These are phyloP conservation scores for Knipowitschia caucasica DNA, from an alignment of 2,797 vertebrate genomes.

Conservation along the genomic window DNA sequence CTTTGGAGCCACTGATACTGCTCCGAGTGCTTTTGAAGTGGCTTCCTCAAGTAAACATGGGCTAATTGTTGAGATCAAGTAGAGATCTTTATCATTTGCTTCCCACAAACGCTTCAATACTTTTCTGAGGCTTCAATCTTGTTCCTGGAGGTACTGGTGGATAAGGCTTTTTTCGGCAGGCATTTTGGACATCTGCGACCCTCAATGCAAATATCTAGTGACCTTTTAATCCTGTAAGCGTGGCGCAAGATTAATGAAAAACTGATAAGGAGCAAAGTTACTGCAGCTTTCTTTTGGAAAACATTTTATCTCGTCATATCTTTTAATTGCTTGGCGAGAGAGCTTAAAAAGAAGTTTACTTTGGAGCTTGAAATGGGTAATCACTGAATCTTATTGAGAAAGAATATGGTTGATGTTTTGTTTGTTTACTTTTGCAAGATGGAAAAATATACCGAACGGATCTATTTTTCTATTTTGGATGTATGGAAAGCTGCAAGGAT, in stretches of 20 bases:
- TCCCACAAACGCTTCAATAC: constrained; percentile 70
- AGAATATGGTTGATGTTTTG: background rate
- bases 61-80: constrained; percentile 87
- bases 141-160: constrained; percentile 39
- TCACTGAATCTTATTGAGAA: background rate
- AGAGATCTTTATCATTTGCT: constrained; percentile 81
- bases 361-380: constrained; percentile 2
- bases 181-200: constrained; percentile 30
- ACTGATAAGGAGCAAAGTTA: constrained; percentile 56
- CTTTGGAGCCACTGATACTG: constrained; percentile 64
- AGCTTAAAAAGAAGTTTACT: constrained; percentile 29
- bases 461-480: background rate
- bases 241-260: constrained; percentile 58
- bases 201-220: constrained; percentile 43
- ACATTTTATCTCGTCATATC: constrained; percentile 59
- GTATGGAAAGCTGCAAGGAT: background rate
- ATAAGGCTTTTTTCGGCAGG: constrained; percentile 22
- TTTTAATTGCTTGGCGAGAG: constrained; percentile 65
- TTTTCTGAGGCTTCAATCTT: constrained; percentile 73
- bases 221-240: constrained; percentile 63
- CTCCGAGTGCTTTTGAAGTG: constrained; percentile 74
- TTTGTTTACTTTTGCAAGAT: background rate
- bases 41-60: constrained; percentile 84
- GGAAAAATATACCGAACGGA: background rate
- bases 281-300: constrained; percentile 37